Evolutionary conservation across 2,797 vertebrate genomes (phyloP), one percentile per base, ranked within the genome.

Genomic region (Gymnoscopelus braueri): DNA sequence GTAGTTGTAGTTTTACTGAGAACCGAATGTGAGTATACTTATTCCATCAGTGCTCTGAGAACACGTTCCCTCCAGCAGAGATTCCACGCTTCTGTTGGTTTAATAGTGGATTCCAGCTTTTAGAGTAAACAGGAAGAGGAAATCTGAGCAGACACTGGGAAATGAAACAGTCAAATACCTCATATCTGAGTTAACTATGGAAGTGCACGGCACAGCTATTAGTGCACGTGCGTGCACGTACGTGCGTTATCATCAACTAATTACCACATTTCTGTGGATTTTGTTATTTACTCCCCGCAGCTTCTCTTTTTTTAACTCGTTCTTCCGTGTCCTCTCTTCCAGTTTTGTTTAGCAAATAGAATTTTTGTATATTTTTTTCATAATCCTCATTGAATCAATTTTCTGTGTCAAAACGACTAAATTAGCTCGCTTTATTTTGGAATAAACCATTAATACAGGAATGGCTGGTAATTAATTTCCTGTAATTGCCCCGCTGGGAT

Each of bases 361-460:
- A 92, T 91, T 90, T 89, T 81, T 35, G 19, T 19, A 19, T 19
- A 1, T 35, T 35, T 7, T 39, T 39, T 39, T 4, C 1, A 84
- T 89, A 88, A 92, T 93, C 89, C 90, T 92, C 77, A 80, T 81
- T 89, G 83, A 92, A 90, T 90, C 87, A 87, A 92, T 90, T 93
- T 90, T 89, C 83, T 84, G 82, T 91, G 90, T 92, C 84, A 89
- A 91, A 93, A 89, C 74, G 85, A 91, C 87, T 91, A 92, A 92
- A 94, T 93, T 91, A 91, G 83, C 86, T 90, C 81, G 85, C 91
- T 93, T 93, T 94, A 93, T 92, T 92, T 93, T 86, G 89, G 87
- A 91, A 92, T 92, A 91, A 91, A 93, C 88, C 89, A 74, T 87
- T 93, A 88, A 93, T 92, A 91, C 86, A 90, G 87, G 82, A 92